These are phyloP conservation scores for Otis tarda DNA, from an alignment of 2,113 vertebrate genomes.

Conservation along the genomic window DNA sequence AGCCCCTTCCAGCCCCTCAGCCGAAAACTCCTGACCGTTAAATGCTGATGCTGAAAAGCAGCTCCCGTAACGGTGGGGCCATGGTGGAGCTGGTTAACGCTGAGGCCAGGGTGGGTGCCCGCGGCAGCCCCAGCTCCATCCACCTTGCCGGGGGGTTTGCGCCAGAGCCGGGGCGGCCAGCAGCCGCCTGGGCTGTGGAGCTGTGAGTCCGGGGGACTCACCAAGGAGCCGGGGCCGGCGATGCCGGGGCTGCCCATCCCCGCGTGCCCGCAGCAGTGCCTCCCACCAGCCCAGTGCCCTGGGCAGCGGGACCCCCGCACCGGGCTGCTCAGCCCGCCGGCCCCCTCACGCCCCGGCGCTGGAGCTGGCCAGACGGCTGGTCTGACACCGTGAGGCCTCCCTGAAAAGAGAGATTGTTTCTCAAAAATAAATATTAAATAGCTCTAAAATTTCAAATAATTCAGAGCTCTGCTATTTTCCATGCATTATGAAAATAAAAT, in stretches of 20 bases:
- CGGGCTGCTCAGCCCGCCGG: accelerated
- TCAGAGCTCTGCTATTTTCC: conserved; percentile 70
- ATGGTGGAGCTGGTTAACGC: accelerated
- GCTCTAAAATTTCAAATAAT: conserved; percentile 72
- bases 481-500: conserved; percentile 74
- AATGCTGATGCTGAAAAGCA: not conserved
- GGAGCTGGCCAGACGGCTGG: not conserved
- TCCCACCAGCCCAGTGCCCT: accelerated
- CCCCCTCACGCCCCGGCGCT: accelerated
- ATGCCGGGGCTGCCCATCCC: not conserved
- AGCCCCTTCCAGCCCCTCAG: not conserved
- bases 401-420: conserved; percentile 67
- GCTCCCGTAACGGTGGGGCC: accelerated
- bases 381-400: not conserved
- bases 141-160: not conserved
- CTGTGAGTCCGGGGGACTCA: not conserved
- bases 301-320: not conserved
- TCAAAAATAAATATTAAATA: conserved; percentile 68
- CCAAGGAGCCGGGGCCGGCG: not conserved
- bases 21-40: not conserved
- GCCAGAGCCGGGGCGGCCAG: not conserved
- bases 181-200: not conserved
- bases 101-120: not conserved
- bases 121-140: not conserved
- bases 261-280: not conserved